phyloP scores from a whole-genome alignment of 1,140 invertebrate species.

The Scaptomyza montana region DNA sequence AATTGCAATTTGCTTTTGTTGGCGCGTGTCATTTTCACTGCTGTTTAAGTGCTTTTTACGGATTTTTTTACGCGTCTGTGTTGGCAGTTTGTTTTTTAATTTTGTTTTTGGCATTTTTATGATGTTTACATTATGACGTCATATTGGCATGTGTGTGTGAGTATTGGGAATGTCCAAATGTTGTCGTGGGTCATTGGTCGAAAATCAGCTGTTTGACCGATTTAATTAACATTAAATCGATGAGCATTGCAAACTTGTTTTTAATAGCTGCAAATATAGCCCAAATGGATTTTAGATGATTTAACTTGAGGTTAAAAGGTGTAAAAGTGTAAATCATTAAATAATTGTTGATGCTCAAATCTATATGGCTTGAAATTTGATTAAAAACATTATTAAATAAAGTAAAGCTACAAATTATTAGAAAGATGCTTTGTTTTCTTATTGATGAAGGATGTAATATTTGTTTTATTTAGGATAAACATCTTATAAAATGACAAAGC shows the following conservation, averaged over 20 bases:
- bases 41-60: constrained; percentile 55
- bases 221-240: constrained; percentile 68
- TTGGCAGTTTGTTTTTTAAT: constrained; percentile 4
- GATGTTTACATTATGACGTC: constrained; percentile 81
- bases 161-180: constrained; percentile 35
- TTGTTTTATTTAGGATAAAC: no score
- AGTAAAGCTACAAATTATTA: no score
- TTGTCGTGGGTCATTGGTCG: constrained; percentile 45
- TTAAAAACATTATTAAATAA: no score
- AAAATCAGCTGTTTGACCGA: constrained; percentile 73
- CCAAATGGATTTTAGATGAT: background rate
- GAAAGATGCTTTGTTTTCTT: no score
- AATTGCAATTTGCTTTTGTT: constrained; percentile 75
- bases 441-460: no score
- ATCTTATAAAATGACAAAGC: no score
- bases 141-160: constrained; percentile 24
- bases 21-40: constrained; percentile 69
- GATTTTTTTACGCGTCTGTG: constrained; percentile 14
- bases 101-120: constrained; percentile 74
- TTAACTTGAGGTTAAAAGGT: background rate
- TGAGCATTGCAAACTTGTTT: constrained; percentile 42
- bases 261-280: constrained; percentile 15
- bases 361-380: no score
- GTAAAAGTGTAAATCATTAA: no score
- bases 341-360: no score